Evolutionary conservation across 2,888 invertebrate genomes (phyloP).

Genomic region (Nesidiocoris tenuis): DNA sequence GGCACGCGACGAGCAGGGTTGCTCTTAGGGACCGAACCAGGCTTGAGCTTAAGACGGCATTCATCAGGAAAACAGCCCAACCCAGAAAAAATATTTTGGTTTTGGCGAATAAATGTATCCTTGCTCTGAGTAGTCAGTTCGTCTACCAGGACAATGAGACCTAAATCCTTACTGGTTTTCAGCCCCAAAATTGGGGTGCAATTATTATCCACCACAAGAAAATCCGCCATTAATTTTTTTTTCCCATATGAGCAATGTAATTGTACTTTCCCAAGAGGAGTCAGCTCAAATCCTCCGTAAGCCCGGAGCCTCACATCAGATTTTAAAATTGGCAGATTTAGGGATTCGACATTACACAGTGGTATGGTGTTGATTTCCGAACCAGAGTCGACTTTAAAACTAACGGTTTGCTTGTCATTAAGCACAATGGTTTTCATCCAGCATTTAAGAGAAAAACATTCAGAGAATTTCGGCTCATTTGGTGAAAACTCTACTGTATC

Average conservation of each 20-base stretch:
- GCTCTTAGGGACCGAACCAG: conserved; percentile 8
- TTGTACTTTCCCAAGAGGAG: not conserved
- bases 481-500: not conserved
- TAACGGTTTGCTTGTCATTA: not conserved
- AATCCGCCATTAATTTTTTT: not conserved
- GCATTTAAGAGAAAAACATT: too few species aligned
- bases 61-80: conserved; percentile 35
- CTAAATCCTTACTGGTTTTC: not conserved
- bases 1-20: conserved; percentile 29
- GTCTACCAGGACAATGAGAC: not conserved
- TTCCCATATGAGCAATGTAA: not conserved
- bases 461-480: too few species aligned
- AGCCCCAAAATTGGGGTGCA: conserved; percentile 14
- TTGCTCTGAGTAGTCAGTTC: not conserved
- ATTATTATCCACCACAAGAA: conserved; percentile 14
- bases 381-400: conserved; percentile 4
- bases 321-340: not conserved
- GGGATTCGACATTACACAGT: not conserved
- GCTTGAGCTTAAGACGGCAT: conserved; percentile 8
- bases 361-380: conserved; percentile 14
- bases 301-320: conserved; percentile 10
- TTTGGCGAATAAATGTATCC: conserved; percentile 22
- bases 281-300: conserved; percentile 27
- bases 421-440: not conserved
- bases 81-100: conserved; percentile 15